phyloP scores from a whole-genome alignment of 1,140 invertebrate genomes.

The Mya arenaria region DNA sequence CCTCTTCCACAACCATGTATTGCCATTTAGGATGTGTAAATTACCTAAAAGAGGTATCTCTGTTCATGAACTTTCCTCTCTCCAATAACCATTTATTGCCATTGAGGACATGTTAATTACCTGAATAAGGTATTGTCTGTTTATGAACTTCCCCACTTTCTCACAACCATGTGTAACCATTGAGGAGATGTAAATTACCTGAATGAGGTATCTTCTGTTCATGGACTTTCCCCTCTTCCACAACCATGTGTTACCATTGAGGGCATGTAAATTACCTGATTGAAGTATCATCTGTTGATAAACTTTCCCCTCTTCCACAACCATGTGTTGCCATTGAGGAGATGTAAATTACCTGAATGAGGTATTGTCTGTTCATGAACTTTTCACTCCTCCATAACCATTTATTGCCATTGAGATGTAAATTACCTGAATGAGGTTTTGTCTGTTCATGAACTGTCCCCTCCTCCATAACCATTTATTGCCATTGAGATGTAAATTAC shows the following conservation, averaged over 20 bases:
- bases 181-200: conserved; percentile 67
- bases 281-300: conserved; percentile 80
- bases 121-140: background rate
- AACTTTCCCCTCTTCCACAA: conserved; percentile 81
- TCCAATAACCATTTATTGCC: conserved; percentile 81
- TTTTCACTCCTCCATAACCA: no score
- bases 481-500: no score
- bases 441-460: no score
- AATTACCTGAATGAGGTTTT: no score
- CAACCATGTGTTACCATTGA: conserved; percentile 80
- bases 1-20: background rate
- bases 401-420: no score
- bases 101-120: conserved; percentile 71
- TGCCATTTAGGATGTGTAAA: no score
- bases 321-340: conserved; percentile 80
- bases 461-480: no score
- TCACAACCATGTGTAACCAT: background rate
- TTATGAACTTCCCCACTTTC: background rate
- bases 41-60: no score
- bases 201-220: conserved; percentile 80
- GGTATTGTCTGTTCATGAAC: no score
- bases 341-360: no score
- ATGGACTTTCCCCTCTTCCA: conserved; percentile 81
- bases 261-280: no score
- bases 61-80: conserved; percentile 80